Conservation (phyloP, 2,113 vertebrate species). For the Clarias magur region DNA sequence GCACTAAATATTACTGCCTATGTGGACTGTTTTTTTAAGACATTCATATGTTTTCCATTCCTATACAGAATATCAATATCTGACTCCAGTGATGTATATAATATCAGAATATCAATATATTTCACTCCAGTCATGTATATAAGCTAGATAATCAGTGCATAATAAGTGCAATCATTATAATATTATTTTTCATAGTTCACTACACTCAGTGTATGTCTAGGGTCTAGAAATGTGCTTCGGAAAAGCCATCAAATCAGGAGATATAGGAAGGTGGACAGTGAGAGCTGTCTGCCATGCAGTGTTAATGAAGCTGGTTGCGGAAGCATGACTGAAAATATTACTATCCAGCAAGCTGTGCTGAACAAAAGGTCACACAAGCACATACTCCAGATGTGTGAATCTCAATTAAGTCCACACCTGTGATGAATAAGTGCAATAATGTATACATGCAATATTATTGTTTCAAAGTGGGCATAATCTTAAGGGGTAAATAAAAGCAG, state of each 20-base stretch:
- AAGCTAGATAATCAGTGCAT: neutral
- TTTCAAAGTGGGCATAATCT: conserved; percentile 11
- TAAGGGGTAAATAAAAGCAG: neutral
- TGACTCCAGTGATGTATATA: neutral
- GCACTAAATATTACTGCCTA: too few relatives aligned
- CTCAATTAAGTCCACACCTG: conserved; percentile 56
- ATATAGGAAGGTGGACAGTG: neutral
- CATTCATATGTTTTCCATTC: too few relatives aligned
- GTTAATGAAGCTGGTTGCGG: conserved; percentile 30
- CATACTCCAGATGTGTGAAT: conserved; percentile 49
- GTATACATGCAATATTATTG: conserved; percentile 46
- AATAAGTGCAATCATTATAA: neutral
- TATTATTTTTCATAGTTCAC: neutral
- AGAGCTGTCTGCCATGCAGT: conserved; percentile 16
- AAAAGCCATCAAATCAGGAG: neutral
- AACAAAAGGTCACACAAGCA: conserved; percentile 33
- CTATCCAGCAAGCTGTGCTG: conserved; percentile 36
- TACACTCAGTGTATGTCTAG: neutral
- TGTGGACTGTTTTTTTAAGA: neutral
- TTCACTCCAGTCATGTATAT: neutral
- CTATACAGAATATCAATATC: neutral
- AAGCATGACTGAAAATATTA: conserved; percentile 24
- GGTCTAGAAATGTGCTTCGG: neutral
- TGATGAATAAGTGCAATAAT: conserved; percentile 44
- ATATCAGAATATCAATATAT: neutral